Evolutionary conservation across 1,140 invertebrate species (phyloP).

Genomic region (Cephus cinctus): DNA sequence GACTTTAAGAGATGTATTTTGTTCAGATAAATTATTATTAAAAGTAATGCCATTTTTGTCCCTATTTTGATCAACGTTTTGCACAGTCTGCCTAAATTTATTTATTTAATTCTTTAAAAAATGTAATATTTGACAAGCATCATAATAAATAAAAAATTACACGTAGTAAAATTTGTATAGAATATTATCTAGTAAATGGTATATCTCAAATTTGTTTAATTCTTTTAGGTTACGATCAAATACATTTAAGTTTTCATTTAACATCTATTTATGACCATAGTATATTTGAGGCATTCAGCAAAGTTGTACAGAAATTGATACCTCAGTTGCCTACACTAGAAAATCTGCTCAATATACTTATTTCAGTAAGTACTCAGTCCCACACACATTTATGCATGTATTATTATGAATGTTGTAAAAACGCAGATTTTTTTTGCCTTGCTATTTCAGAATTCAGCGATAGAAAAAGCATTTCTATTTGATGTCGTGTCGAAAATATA

Average conservation of each 20-base stretch:
- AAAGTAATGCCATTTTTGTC: too few species aligned
- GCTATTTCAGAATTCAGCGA: slow-evolving; percentile 86
- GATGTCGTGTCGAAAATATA: slow-evolving; percentile 99
- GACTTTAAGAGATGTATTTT: too few species aligned
- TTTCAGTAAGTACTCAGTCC: slow-evolving; percentile 73
- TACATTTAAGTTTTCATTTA: slow-evolving; percentile 92
- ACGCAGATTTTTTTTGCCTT: neutral
- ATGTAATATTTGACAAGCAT: slow-evolving; percentile 1
- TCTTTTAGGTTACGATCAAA: slow-evolving; percentile 70
- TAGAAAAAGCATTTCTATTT: slow-evolving; percentile 98
- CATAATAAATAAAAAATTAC: slow-evolving; percentile 16
- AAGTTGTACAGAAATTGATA: slow-evolving; percentile 99
- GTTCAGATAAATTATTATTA: too few species aligned
- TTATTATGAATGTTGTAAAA: slow-evolving; percentile 5
- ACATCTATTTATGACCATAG: slow-evolving; percentile 99
- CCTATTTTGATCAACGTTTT: too few species aligned
- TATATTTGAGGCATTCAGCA: slow-evolving; percentile 99
- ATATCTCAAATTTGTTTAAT: too few species aligned
- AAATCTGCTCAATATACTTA: slow-evolving; percentile 98
- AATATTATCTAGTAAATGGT: too few species aligned
- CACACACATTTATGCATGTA: slow-evolving; percentile 2
- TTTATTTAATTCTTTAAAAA: slow-evolving; percentile 9
- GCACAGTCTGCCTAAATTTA: neutral
- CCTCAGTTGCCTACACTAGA: slow-evolving; percentile 96
- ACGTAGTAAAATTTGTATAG: too few species aligned